These are phyloP conservation scores for Tipula helvola DNA, from an alignment of 2,888 invertebrate genomes.

Conservation along the genomic window DNA sequence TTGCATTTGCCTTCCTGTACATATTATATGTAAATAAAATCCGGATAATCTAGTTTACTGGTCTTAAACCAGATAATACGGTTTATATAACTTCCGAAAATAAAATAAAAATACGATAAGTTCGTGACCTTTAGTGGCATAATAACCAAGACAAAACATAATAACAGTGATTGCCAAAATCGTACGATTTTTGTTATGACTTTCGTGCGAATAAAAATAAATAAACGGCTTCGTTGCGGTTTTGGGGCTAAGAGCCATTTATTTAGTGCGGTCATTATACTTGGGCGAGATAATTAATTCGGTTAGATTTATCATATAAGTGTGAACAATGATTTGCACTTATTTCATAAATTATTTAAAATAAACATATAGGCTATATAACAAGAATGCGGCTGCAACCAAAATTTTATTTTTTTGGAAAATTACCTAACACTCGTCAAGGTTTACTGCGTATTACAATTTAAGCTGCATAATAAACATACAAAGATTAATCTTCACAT, in stretches of 20 bases:
- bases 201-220: neutral
- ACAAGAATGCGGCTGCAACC: neutral
- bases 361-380: neutral
- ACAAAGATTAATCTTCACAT: neutral
- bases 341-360: neutral
- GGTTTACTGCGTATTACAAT: neutral
- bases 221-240: neutral
- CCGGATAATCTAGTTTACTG: neutral
- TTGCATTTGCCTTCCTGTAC: neutral
- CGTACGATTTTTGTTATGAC: neutral
- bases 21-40: neutral
- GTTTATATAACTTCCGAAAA: neutral
- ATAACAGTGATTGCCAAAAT: neutral
- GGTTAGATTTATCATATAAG: neutral
- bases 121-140: neutral
- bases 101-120: neutral
- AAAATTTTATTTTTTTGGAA: neutral
- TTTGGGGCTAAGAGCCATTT: neutral
- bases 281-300: neutral
- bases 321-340: neutral
- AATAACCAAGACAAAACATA: neutral
- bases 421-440: neutral
- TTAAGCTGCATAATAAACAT: neutral
- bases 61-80: neutral
- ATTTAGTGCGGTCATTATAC: neutral